Evolutionary conservation across 2,797 vertebrate species (phyloP), one percentile per base, ranked within the genome.

Genomic region (Novumbra hubbsi): DNA sequence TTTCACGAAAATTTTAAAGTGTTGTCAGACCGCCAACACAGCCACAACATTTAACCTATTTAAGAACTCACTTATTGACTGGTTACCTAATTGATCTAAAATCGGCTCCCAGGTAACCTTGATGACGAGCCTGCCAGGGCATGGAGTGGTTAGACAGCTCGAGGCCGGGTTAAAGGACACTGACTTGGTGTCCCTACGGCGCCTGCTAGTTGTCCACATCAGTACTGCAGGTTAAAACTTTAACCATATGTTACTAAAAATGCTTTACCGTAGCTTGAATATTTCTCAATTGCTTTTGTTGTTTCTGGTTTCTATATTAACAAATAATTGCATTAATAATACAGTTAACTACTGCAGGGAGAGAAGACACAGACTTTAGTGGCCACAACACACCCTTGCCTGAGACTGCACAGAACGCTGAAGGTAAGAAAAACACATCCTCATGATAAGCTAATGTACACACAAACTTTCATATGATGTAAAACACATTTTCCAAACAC

Each of bases 191-290:
- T 90, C 84, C 0, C 86, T 99, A 72, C 89, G 93, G 71, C 92
- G 91, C 55, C 91, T 99, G 48, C 92, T 95, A 77, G 93, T 99
- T 16, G 85, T 96, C 0, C 94, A 96, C 75, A 79, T 96, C 70
- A 49, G 79, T 60, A 87, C 68, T 83, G 62, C 85, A 68, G 81
- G 82, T 32, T 17, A 16, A 4, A 57, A 57, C n/a, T 24, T 12
- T 21, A 3, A 24, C 55, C 21, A 12, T 24, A 24, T 24, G n/a
- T 21, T n/a, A 21, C 52, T 55, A n/a, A 6, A 55, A 55, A 2
- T 19, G 9, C n/a, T 21, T 19, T 21, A 55, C 52, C 19, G 3
- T 55, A 8, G 19, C 50, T n/a, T n/a, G 50, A 19, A 8, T 55
- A 21, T 9, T 17, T 55, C n/a, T 21, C 52, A 9, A 55, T n/a